Conservation (phyloP, 2,113 vertebrate genomes). For the Phycodurus eques region DNA sequence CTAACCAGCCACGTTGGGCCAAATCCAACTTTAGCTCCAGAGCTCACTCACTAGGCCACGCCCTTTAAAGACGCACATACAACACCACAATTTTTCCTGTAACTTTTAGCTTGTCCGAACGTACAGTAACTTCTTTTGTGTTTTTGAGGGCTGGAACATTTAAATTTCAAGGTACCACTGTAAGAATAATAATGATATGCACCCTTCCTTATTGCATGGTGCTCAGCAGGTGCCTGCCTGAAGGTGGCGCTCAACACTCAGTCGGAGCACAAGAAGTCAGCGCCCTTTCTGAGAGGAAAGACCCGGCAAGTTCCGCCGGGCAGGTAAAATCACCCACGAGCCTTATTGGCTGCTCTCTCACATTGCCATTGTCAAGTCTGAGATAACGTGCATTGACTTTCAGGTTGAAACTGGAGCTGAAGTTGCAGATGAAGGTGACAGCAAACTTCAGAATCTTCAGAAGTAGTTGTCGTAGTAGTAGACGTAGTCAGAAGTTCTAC, state of each 20-base stretch:
- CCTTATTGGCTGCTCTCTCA: background rate
- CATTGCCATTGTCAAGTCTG: no score
- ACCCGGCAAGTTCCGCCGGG: background rate
- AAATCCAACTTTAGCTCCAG: no score
- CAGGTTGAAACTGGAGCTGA: background rate
- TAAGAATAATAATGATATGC: background rate
- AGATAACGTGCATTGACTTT: background rate
- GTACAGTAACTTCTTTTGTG: no score
- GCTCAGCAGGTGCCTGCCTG: background rate
- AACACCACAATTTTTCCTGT: no score
- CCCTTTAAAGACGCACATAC: no score
- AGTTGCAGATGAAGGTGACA: background rate
- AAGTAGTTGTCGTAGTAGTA: no score
- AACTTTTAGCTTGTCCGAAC: no score
- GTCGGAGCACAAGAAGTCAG: background rate
- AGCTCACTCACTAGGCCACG: no score
- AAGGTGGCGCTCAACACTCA: background rate
- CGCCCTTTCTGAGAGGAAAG: background rate
- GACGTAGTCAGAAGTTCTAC: no score
- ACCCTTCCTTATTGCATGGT: background rate
- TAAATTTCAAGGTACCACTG: no score
- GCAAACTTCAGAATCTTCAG: background rate
- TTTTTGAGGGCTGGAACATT: no score
- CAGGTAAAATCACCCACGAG: background rate
- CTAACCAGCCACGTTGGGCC: no score